Evolutionary conservation across 2,113 vertebrate genomes (phyloP), one percentile per base, ranked within the genome.

Genomic region (Thymallus thymallus): DNA sequence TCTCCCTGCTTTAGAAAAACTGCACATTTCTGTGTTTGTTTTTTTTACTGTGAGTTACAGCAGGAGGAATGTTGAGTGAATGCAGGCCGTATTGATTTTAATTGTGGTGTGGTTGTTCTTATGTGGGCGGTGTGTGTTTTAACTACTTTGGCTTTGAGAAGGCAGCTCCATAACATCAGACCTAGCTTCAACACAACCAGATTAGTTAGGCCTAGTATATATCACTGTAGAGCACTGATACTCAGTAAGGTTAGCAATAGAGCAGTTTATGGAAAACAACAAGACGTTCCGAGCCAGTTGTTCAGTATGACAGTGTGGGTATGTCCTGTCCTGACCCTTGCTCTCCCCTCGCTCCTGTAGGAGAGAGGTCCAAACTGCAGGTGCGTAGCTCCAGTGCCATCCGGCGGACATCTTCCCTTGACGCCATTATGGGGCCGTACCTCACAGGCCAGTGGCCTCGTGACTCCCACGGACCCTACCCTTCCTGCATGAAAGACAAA

Each of bases 371-470:
- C 84, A 96, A 95, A 91, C 86, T 94, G 73, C 96, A 95, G 86
- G 91, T 94, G 76, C 93, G 95, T 84, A 91, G 91, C 77, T 94
- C 94, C 84, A 91, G 91, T 77, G 94, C 94, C 83, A 96, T 98
- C 89, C 92, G 96, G 72, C 90, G 95, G 84, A 96, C 95, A 24
- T 97, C 96, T 75, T 97, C 96, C 73, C 91, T 98, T 91, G 97
- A 98, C 73, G 94, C 96, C 69, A 97, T 99, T 89, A 98, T 96
- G 75, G 97, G 95, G 88, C 94, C 96, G 68, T 99, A 99, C 92
- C 96, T 99, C 89, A 97, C 95, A 1, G 97, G 97, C 85, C 97
- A 98, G 91, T 99, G 97, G 97, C 97, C 97, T 24, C 94, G 96
- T 75, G 97, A 99, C 88, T 92, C 93, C 48, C 94, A 97, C 66